Conservation (phyloP, 2,888 invertebrate species). For the Agelastica alni region DNA sequence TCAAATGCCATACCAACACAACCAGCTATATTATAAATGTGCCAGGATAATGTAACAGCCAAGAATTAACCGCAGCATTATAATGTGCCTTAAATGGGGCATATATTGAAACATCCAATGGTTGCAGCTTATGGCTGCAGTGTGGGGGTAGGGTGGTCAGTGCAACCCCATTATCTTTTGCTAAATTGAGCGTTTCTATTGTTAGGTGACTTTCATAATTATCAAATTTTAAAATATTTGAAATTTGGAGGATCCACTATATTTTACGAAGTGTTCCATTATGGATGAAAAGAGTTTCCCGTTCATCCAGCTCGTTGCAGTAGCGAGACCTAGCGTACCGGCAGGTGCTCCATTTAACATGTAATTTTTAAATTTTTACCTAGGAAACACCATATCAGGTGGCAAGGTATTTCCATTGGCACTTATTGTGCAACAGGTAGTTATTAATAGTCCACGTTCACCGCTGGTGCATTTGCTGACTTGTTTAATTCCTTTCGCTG, state of each 20-base stretch:
- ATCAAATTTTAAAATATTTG: constrained; percentile 45
- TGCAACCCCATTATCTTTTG: constrained; percentile 49
- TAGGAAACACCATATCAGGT: background rate
- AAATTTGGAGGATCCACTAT: constrained; percentile 36
- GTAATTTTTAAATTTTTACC: constrained; percentile 1
- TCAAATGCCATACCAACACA: constrained; percentile 30
- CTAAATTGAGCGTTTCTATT: constrained; percentile 36
- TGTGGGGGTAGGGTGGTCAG: constrained; percentile 53
- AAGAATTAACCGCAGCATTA: constrained; percentile 45
- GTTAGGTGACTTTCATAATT: constrained; percentile 49
- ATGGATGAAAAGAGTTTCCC: constrained; percentile 14
- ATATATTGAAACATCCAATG: constrained; percentile 51
- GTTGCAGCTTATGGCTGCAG: constrained; percentile 53
- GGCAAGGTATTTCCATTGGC: background rate
- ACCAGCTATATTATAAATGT: constrained; percentile 50
- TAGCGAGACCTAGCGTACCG: constrained; percentile 43
- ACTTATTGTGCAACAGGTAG: constrained; percentile 5
- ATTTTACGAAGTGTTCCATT: constrained; percentile 46
- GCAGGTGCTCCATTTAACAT: constrained; percentile 25
- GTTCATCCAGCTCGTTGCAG: constrained; percentile 19
- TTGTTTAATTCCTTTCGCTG: constrained; percentile 1
- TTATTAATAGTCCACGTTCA: constrained; percentile 7
- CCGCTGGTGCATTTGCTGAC: constrained; percentile 1
- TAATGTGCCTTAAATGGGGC: constrained; percentile 50
- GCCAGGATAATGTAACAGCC: constrained; percentile 51